A percentile compares a stretch with the other conserved stretches of the same genome.
Conservation (phyloP, 2,113 vertebrate species). For the Indicator maculatus region DNA sequence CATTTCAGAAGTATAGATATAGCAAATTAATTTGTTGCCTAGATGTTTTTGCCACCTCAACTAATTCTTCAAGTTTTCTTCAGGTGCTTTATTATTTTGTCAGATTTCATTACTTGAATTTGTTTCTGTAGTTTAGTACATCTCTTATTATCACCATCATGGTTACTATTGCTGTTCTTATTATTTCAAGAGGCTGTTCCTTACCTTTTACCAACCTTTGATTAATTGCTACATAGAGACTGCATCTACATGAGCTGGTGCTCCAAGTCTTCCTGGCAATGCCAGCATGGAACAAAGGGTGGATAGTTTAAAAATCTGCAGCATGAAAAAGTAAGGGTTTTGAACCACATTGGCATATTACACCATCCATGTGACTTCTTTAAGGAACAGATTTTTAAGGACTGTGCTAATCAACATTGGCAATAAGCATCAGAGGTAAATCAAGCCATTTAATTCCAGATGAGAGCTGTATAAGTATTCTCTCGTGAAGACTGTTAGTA, state of each 20-base stretch:
- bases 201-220: neutral
- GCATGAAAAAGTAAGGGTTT: neutral
- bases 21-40: neutral
- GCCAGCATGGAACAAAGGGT: neutral
- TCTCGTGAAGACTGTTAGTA: neutral
- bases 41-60: neutral
- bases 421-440: slow-evolving; percentile 9
- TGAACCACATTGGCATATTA: neutral
- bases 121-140: neutral
- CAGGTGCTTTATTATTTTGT: neutral
- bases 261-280: neutral
- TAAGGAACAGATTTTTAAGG: slow-evolving; percentile 28
- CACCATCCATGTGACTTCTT: slow-evolving; percentile 8
- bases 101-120: neutral
- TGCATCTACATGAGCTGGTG: neutral
- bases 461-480: neutral
- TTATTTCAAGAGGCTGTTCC: neutral
- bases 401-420: slow-evolving; percentile 14
- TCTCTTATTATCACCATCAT: neutral
- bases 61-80: neutral
- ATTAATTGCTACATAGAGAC: neutral
- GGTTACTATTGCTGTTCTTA: neutral
- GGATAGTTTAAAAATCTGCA: neutral
- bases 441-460: neutral
- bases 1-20: neutral